Conservation (phyloP, 1,140 invertebrate species). For the Phymorhynchus buccinoides region DNA sequence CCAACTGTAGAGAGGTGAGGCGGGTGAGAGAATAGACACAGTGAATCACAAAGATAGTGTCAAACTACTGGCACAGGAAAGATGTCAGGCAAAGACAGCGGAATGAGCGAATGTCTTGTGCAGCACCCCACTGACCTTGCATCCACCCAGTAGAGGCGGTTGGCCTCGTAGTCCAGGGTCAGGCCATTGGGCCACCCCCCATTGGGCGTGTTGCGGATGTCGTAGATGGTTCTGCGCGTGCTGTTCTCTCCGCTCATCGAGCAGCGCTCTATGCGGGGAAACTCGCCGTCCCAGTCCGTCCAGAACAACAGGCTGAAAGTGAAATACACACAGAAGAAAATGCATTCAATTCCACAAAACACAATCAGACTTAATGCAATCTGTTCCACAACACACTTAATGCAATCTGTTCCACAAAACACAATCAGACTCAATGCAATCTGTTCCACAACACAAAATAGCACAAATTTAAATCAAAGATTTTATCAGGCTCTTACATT, state of each 20-base stretch:
- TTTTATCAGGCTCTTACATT: too few species aligned
- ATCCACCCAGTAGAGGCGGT: conserved; percentile 81
- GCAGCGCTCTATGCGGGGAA: conserved; percentile 76
- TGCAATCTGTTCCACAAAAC: background rate
- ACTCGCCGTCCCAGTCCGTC: conserved; percentile 87
- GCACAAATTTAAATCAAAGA: too few species aligned
- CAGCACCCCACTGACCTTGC: conserved; percentile 75
- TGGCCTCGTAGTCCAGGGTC: conserved; percentile 78
- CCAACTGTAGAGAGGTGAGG: too few species aligned
- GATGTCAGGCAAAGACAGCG: too few species aligned
- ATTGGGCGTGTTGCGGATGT: conserved; percentile 71
- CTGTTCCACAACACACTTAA: background rate
- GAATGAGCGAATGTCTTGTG: too few species aligned
- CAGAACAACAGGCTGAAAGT: conserved; percentile 83
- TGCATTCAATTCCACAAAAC: background rate
- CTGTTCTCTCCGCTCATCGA: conserved; percentile 79
- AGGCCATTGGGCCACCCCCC: conserved; percentile 83
- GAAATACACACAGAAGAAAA: background rate
- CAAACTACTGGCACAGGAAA: too few species aligned
- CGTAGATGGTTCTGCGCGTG: conserved; percentile 73
- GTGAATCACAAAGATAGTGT: too few species aligned
- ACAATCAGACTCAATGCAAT: background rate
- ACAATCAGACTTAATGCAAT: background rate
- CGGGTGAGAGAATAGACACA: too few species aligned
- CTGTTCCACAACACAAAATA: too few species aligned